These are phyloP conservation scores for Rallus limicola DNA, from an alignment of 2,113 vertebrate species.

Conservation along the genomic window DNA sequence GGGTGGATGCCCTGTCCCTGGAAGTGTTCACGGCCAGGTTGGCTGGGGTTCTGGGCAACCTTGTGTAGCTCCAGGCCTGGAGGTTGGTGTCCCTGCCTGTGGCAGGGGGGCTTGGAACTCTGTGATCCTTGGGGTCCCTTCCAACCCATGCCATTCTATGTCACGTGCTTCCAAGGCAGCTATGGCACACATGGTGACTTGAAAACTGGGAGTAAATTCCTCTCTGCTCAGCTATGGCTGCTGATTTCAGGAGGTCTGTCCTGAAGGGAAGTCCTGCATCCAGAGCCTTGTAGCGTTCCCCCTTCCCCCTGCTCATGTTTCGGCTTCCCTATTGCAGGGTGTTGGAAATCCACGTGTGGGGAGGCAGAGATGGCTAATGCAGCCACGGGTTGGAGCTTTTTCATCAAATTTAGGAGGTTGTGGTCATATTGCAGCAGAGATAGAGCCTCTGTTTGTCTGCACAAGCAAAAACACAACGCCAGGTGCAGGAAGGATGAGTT, in stretches of 20 bases:
- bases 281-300: background rate
- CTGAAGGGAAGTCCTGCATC: background rate
- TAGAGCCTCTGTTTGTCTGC: background rate
- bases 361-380: background rate
- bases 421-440: background rate
- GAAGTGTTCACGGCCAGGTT: too few relatives aligned
- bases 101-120: too few relatives aligned
- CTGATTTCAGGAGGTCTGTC: background rate
- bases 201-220: background rate
- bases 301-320: background rate
- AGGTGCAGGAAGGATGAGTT: background rate
- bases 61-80: too few relatives aligned
- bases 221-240: background rate
- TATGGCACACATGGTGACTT: background rate
- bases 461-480: rapidly evolving
- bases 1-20: too few relatives aligned
- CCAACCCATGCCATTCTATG: too few relatives aligned
- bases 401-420: background rate
- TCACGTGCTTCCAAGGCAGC: rapidly evolving
- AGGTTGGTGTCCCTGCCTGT: too few relatives aligned
- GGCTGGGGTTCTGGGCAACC: too few relatives aligned
- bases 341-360: background rate
- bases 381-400: background rate
- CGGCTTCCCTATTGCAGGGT: too few relatives aligned
- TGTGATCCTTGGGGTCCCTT: too few relatives aligned